phyloP scores from a whole-genome alignment of 2,888 invertebrate species.

The Leptopilina syphax region DNA sequence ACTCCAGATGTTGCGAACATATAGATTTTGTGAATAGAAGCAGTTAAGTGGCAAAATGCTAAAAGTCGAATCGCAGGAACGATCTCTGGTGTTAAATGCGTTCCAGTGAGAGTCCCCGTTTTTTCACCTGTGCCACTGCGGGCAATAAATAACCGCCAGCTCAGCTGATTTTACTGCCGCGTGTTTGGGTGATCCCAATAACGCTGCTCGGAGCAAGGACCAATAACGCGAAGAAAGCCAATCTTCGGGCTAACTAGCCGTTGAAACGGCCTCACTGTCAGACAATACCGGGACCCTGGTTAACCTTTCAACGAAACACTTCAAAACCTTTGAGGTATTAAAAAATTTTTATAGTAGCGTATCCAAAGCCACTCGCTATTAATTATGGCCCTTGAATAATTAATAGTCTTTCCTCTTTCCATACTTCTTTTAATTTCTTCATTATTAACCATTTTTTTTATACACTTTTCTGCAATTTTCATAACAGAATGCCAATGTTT shows the following conservation, averaged over 20 bases:
- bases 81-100: conserved; percentile 50
- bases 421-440: conserved; percentile 9
- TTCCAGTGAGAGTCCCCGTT: conserved; percentile 57
- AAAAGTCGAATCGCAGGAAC: conserved; percentile 46
- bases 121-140: conserved; percentile 73
- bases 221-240: conserved; percentile 72
- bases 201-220: conserved; percentile 63
- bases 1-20: no score
- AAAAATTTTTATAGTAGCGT: conserved; percentile 50
- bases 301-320: conserved; percentile 70
- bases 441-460: not conserved
- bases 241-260: conserved; percentile 76
- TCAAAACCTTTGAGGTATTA: conserved; percentile 49
- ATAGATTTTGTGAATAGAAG: no score
- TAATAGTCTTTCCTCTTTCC: conserved; percentile 25
- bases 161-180: conserved; percentile 75
- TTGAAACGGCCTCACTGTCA: conserved; percentile 66
- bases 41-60: not conserved
- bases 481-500: not conserved
- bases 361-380: conserved; percentile 43
- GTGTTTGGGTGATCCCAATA: conserved; percentile 72
- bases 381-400: conserved; percentile 28
- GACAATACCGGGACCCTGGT: conserved; percentile 71
- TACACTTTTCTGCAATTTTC: not conserved
- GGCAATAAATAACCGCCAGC: conserved; percentile 75